Percentiles rank a stretch among this genome's conserved stretches.
Conservation (phyloP, 2,888 invertebrate species). For the Tachystola acroxantha region DNA sequence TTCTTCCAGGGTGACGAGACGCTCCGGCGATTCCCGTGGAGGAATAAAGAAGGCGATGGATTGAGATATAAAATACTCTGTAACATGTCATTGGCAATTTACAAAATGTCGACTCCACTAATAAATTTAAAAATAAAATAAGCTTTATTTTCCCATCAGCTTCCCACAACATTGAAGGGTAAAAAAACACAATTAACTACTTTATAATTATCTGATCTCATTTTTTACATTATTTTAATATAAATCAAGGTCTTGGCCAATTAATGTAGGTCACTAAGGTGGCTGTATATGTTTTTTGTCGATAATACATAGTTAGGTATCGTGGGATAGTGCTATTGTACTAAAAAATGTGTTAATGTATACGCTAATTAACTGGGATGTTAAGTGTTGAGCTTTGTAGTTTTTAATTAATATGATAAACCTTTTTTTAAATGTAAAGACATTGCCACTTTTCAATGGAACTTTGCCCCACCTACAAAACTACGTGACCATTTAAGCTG, state of each 20-base stretch:
- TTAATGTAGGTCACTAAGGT: conserved; percentile 41
- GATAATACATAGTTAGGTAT: background rate
- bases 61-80: too few relatives aligned
- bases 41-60: too few relatives aligned
- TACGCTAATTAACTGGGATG: conserved; percentile 26
- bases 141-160: background rate
- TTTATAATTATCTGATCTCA: conserved; percentile 10
- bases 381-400: conserved; percentile 19
- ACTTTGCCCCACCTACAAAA: too few relatives aligned
- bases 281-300: conserved; percentile 1
- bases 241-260: conserved; percentile 30
- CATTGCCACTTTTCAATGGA: too few relatives aligned
- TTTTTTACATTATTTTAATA: conserved; percentile 5
- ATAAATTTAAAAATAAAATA: too few relatives aligned
- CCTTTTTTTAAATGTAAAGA: too few relatives aligned
- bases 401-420: background rate
- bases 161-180: conserved; percentile 2
- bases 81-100: too few relatives aligned
- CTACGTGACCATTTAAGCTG: too few relatives aligned
- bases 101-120: too few relatives aligned
- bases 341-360: conserved; percentile 22
- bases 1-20: too few relatives aligned
- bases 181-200: conserved; percentile 8
- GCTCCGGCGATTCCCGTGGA: too few relatives aligned
- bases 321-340: conserved; percentile 30